Evolutionary conservation across 2,113 vertebrate species (phyloP), one percentile per base, ranked within the genome.

Genomic region (Naja naja): DNA sequence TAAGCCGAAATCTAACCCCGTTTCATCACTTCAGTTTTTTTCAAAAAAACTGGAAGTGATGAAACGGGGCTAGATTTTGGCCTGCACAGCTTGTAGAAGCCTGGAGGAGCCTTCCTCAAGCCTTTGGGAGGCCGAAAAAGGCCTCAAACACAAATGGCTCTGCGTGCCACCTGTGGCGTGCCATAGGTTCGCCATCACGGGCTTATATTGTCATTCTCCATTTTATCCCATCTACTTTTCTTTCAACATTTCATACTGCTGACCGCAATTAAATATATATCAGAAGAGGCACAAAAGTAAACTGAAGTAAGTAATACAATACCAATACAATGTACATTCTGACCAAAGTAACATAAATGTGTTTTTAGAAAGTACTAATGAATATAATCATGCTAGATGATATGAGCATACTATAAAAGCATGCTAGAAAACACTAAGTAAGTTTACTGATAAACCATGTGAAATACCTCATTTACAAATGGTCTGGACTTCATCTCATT

Each of bases 401-500:
- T 56, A 22, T 56, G 7, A 56, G 55, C 6, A 9, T 23, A 58
- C 56, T 60, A 60, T 10, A 60, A 60, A 60, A 20, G 5, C 18
- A 58, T 60, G 43, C 49, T 87, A 45, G 27, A 45, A 87, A 91
- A 49, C 30, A 43, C 27, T 30, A 85, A 16, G 47, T 47, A 88
- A 53, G 56, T 34, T 53, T n/a, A 39, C 91, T 92, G 23, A 53
- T 25, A 88, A 34, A 39, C 47, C 23, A 88, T n/a, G 39, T 92
- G 91, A 30, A 88, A 25, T 23, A 45, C 34, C 56, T 88, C 23
- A 39, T 43, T 69, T 43, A 43, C 55, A 52, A 74, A 49, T 43
- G 2, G 22, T 69, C 47, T 88, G n/a, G 47, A 88, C 45, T 88
- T 90, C 87, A 95, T 94, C 94, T 88, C 69, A 92, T 81, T 95